These are phyloP conservation scores for Lagocephalus sceleratus DNA, from an alignment of 2,797 vertebrate genomes.

Conservation along the genomic window DNA sequence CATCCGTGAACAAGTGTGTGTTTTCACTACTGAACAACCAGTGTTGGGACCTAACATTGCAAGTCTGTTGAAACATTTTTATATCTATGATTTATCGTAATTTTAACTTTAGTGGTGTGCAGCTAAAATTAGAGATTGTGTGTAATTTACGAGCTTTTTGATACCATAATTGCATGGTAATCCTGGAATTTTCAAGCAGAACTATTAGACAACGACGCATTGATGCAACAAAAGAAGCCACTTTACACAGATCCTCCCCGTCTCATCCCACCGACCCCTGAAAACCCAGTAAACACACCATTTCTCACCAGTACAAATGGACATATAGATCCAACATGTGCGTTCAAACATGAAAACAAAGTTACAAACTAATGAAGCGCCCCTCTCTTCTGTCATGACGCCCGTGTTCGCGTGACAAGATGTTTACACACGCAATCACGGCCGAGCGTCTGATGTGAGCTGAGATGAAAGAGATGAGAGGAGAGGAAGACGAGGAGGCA, in stretches of 20 bases:
- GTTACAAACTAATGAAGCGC: constrained; percentile 66
- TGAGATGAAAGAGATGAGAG: constrained; percentile 65
- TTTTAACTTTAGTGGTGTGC: no score
- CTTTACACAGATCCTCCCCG: constrained; percentile 1
- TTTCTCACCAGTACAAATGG: constrained; percentile 13
- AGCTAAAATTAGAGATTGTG: no score
- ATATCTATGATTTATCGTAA: no score
- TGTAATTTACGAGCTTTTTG: no score
- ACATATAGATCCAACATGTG: constrained; percentile 38
- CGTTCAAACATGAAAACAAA: constrained; percentile 58
- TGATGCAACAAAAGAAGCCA: constrained; percentile 15
- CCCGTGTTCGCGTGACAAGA: constrained; percentile 69
- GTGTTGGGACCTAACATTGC: no score
- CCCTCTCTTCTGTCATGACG: constrained; percentile 68
- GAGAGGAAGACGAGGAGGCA: constrained; percentile 39
- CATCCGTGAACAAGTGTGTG: no score
- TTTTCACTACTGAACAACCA: no score
- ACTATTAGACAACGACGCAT: constrained; percentile 6
- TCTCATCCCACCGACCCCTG: constrained; percentile 34
- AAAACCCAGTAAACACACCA: constrained; percentile 17
- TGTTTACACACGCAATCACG: constrained; percentile 74
- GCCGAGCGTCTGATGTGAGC: constrained; percentile 60
- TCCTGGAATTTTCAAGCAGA: constrained; percentile 14
- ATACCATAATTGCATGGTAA: neutral
- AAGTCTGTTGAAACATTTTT: no score